Base-by-base conservation (phyloP, 1,140 invertebrate species). In the Anadara kagoshimensis region DNA sequence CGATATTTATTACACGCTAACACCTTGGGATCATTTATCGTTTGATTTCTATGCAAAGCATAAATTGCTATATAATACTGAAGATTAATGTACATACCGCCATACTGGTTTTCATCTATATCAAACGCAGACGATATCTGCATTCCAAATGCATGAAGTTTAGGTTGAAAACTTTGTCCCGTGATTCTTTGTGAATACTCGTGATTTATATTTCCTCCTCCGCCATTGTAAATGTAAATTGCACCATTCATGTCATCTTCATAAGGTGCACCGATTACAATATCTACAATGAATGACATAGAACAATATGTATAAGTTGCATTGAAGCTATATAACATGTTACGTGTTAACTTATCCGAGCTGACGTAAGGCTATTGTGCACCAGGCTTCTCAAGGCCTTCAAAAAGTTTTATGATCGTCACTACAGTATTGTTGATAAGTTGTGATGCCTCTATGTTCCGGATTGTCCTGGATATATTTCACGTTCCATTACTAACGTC, bases 251-350 rank as follows among this genome's bases (percentile, higher is more conserved):
- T 94, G 51, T 93, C 91, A 18, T 92, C 96, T 77, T 94, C 96
- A 78, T 98, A 98, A 0, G 97, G 97, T 1, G 97, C 97, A 20
- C 97, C 97, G 29, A 99, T 95, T 5, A 94, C 95, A 76, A 99
- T 93, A 90, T 99, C 97, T 95, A 83, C 14, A 36, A 36, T 36
- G 29, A 24, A 24, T 56, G 53, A 54, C 12, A 54, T 54, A 47
- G 18, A 24, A 5, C 11, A 57, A 57, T 24, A 57, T 20, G 7
- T n/a, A n/a, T 5, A 8, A 53, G 7, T 7, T 7, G n/a, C 51
- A 53, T 53, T 8, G 7, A 11, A 7, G 51, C 22, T 53, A n/a
- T 20, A n/a, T n/a, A n/a, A n/a, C n/a, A n/a, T n/a, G n/a, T n/a
- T n/a, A n/a, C n/a, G n/a, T n/a, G n/a, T n/a, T n/a, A n/a, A n/a